Evolutionary conservation across 2,113 vertebrate genomes (phyloP).

Genomic region (Elephas maximus): DNA sequence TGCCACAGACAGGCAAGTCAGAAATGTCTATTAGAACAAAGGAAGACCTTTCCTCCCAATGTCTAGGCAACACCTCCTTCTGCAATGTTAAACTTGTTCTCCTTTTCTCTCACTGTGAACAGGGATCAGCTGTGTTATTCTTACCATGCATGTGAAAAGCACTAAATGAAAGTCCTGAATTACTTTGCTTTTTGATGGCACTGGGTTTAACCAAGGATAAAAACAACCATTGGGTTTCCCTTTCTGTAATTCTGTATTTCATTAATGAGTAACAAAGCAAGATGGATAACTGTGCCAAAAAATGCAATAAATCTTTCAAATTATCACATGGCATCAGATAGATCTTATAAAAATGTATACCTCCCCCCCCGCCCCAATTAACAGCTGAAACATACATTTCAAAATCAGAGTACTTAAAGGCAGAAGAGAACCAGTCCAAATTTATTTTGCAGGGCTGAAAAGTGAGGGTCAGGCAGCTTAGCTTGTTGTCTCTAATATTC

Average conservation of each 20-base stretch:
- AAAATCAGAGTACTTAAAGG: neutral
- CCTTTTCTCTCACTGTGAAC: neutral
- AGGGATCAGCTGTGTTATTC: neutral
- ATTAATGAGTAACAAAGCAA: neutral
- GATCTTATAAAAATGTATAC: neutral
- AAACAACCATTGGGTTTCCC: neutral
- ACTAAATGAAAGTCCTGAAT: neutral
- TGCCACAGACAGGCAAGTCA: neutral
- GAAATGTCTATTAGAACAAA: neutral
- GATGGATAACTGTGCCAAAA: neutral
- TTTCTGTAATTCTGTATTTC: conserved; percentile 29
- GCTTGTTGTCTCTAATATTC: neutral
- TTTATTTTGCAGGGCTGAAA: neutral
- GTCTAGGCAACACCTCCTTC: neutral
- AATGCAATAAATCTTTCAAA: neutral
- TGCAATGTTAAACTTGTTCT: neutral
- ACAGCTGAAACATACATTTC: neutral
- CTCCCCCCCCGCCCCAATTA: neutral
- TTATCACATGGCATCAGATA: neutral
- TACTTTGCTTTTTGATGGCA: neutral
- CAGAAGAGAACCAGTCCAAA: neutral
- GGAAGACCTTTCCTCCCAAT: neutral
- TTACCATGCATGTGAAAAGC: neutral
- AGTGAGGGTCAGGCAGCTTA: neutral
- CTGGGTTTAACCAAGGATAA: conserved; percentile 30